phyloP scores from a whole-genome alignment of 2,797 vertebrate genomes.

The Gorsachius magnificus region DNA sequence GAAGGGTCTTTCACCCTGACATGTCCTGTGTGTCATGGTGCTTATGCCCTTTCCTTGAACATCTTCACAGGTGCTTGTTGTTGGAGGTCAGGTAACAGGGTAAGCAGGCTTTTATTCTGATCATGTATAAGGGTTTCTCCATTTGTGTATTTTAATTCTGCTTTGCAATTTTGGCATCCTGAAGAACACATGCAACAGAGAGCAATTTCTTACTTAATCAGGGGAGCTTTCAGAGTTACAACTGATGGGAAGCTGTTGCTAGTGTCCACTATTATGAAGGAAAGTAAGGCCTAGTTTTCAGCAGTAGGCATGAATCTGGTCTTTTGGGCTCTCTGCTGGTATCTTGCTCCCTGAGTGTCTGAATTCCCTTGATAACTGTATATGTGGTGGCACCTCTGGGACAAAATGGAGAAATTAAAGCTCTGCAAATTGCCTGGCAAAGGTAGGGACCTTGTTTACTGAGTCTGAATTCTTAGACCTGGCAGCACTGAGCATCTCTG shows the following conservation, averaged over 20 bases:
- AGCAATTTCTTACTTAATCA: not conserved
- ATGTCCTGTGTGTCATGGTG: rapidly evolving
- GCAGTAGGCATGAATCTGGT: not conserved
- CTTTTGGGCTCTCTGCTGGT: not conserved
- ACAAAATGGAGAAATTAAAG: not conserved
- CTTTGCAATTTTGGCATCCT: not conserved
- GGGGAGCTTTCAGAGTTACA: not conserved
- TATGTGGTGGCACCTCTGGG: not conserved
- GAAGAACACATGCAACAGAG: not conserved
- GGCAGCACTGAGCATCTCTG: not conserved
- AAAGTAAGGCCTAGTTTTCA: not conserved
- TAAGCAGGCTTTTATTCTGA: not conserved
- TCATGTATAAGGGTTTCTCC: not conserved
- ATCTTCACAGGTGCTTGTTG: too few relatives aligned
- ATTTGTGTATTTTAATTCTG: rapidly evolving
- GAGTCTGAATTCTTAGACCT: not conserved
- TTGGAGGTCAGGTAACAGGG: not conserved
- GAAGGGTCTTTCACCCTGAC: not conserved
- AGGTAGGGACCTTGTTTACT: not conserved
- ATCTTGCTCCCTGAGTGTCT: not conserved
- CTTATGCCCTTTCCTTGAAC: not conserved
- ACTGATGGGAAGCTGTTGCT: not conserved
- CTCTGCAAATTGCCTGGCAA: not conserved
- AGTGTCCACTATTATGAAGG: not conserved
- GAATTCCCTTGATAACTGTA: not conserved